Evolutionary conservation across 1,140 invertebrate genomes (phyloP), one percentile per base, ranked within the genome.

Genomic region (Mya arenaria): DNA sequence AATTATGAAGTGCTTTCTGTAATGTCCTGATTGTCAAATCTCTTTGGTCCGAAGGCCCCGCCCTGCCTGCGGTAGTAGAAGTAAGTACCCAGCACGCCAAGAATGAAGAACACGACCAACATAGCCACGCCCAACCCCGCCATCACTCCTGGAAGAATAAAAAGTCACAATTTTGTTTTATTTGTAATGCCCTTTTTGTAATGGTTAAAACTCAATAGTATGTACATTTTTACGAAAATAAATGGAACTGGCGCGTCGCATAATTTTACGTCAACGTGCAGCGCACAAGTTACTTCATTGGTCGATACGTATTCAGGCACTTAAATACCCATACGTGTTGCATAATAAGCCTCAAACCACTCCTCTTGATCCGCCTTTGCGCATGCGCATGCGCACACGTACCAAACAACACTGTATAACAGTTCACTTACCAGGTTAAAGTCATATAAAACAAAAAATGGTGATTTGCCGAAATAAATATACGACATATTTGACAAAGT

Each of bases 41-140:
- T 72, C 39, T 81, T 72, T n/a, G 68, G 68, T 17, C 55, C 37
- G 28, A 73, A 81, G n/a, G 68, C 66, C 4, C 79, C 79, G 34
- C 79, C 68, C 32, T 73, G 66, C 55, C 39, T 69, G 25, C 68
- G 37, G 36, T 81, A 66, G 66, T 60, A 81, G 6, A 72, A 52
- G 60, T 81, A 81, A 2, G 68, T 81, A 0, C 19, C 68, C 0
- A 36, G 66, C 13, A 81, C 68, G 6, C 79, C 79, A 0, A 71
- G 15, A 5, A 73, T 44, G 44, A 81, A 81, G 58, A 73, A 72
- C 23, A 73, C 41, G 2, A 81, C 79, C 30, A 81, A 23, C 39
- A 81, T 23, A 13, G 79, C 79, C 25, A 75, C 73, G 36, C 73
- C 73, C 73, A 75, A 32, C 28, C 58, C 73, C 6, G 58, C 73